phyloP scores from a whole-genome alignment of 2,113 vertebrate genomes.

The Nansenia antarctica region DNA sequence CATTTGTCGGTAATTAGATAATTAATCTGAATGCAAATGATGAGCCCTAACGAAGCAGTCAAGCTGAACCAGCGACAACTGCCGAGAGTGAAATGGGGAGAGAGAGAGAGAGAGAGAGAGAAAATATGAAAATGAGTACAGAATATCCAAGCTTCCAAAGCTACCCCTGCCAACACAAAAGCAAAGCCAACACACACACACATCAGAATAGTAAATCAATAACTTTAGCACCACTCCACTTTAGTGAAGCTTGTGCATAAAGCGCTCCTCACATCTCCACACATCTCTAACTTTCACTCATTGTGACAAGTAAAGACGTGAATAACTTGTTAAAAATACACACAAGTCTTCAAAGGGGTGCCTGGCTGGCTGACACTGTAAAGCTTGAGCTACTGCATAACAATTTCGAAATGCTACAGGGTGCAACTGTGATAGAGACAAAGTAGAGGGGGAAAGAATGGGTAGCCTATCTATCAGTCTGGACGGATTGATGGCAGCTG shows the following conservation, averaged over 20 bases:
- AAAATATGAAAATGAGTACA: slow-evolving; percentile 53
- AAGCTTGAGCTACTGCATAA: neutral
- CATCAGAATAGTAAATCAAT: slow-evolving; percentile 54
- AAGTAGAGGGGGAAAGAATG: neutral
- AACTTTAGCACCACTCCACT: slow-evolving; percentile 26
- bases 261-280: slow-evolving; percentile 13
- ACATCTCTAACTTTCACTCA: slow-evolving; percentile 31
- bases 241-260: slow-evolving; percentile 18
- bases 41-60: slow-evolving; percentile 99
- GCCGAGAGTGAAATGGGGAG: slow-evolving; percentile 59
- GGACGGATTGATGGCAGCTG: too few species aligned
- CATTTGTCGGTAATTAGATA: slow-evolving; percentile 99
- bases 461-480: neutral
- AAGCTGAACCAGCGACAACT: slow-evolving; percentile 89
- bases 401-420: neutral
- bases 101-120: slow-evolving; percentile 12
- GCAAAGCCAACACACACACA: slow-evolving; percentile 18
- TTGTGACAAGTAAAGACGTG: slow-evolving; percentile 44
- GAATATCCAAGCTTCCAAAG: slow-evolving; percentile 45
- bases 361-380: neutral
- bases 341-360: slow-evolving; percentile 23
- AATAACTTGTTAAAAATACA: slow-evolving; percentile 62
- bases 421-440: neutral
- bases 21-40: slow-evolving; percentile 99
- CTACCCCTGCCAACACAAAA: slow-evolving; percentile 14